Evolutionary conservation across 2,113 vertebrate species (phyloP).

Genomic region (Trinectes maculatus): DNA sequence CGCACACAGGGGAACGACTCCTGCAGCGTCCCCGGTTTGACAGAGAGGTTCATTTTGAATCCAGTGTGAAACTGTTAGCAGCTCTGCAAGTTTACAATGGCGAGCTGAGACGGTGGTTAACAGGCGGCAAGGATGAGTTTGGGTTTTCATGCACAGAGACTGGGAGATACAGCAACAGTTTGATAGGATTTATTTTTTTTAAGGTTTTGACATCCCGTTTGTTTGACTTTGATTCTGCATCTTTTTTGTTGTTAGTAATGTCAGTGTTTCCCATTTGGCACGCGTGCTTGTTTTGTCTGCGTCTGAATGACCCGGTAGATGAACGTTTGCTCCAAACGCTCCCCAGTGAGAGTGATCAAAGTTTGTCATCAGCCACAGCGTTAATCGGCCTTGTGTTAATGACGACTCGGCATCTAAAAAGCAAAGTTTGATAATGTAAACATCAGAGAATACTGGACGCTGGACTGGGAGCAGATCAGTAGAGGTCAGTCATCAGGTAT

Average conservation of each 20-base stretch:
- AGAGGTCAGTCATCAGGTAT: too few species aligned
- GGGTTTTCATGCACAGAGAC: constrained; percentile 30
- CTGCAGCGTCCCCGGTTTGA: constrained; percentile 10
- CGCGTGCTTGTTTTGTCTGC: neutral
- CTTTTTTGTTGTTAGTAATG: constrained; percentile 13
- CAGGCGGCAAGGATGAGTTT: constrained; percentile 33
- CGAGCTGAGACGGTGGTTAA: constrained; percentile 35
- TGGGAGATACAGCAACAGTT: neutral
- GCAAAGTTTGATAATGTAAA: neutral
- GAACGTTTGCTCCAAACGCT: constrained; percentile 15
- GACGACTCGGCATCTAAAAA: constrained; percentile 17
- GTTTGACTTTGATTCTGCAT: neutral
- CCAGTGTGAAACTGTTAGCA: constrained; percentile 49
- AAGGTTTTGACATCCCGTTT: neutral
- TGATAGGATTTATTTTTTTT: neutral
- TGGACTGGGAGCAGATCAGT: neutral
- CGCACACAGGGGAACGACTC: constrained; percentile 8
- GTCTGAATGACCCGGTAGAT: neutral
- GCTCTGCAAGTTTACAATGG: constrained; percentile 25
- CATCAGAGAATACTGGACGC: neutral
- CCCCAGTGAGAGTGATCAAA: constrained; percentile 6
- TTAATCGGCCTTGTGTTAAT: constrained; percentile 4
- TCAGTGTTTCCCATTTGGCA: constrained; percentile 4
- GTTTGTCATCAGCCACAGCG: constrained; percentile 6
- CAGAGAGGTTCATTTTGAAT: constrained; percentile 12